Percentiles rank a stretch among this genome's conserved stretches.
These are phyloP conservation scores for Anoplopoma fimbria DNA, from an alignment of 2,113 vertebrate species.

Conservation along the genomic window DNA sequence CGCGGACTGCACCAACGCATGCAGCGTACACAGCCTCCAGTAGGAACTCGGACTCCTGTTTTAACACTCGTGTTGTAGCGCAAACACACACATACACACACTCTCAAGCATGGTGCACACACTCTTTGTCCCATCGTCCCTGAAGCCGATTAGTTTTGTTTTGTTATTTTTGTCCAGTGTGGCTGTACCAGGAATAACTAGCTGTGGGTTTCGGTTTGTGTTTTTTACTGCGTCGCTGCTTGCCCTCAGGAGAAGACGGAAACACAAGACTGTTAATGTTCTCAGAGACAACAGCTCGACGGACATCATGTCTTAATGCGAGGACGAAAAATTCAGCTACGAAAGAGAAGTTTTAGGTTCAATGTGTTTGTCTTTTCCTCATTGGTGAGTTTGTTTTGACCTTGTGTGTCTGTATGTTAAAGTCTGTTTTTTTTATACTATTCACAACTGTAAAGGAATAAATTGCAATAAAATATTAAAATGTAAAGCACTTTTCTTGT, in stretches of 20 bases:
- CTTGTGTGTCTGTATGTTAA: slow-evolving; percentile 66
- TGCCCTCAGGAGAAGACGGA: slow-evolving; percentile 43
- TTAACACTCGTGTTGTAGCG: slow-evolving; percentile 71
- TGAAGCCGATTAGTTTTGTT: not conserved
- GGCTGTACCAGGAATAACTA: slow-evolving; percentile 56
- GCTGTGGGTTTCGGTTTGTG: slow-evolving; percentile 65
- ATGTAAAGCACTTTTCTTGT: not conserved
- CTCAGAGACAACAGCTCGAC: slow-evolving; percentile 70
- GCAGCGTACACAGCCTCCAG: slow-evolving; percentile 44
- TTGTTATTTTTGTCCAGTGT: slow-evolving; percentile 44
- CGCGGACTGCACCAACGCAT: not conserved
- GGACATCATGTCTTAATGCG: slow-evolving; percentile 66
- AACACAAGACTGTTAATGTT: slow-evolving; percentile 56
- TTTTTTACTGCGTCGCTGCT: slow-evolving; percentile 53
- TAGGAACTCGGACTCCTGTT: slow-evolving; percentile 67
- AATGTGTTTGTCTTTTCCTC: slow-evolving; percentile 38
- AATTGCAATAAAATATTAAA: slow-evolving; percentile 83
- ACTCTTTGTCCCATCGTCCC: slow-evolving; percentile 45
- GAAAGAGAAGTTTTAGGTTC: slow-evolving; percentile 50
- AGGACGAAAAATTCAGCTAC: slow-evolving; percentile 31
- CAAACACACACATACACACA: slow-evolving; percentile 38
- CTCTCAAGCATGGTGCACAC: slow-evolving; percentile 65
- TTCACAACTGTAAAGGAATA: slow-evolving; percentile 79
- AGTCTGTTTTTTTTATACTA: slow-evolving; percentile 79
- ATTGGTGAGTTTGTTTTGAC: slow-evolving; percentile 55